A percentile compares a stretch with the other conserved stretches of the same genome.
These are phyloP conservation scores for Caenorhabditis drosophilae DNA, from an alignment of 2,888 invertebrate genomes.

Conservation along the genomic window DNA sequence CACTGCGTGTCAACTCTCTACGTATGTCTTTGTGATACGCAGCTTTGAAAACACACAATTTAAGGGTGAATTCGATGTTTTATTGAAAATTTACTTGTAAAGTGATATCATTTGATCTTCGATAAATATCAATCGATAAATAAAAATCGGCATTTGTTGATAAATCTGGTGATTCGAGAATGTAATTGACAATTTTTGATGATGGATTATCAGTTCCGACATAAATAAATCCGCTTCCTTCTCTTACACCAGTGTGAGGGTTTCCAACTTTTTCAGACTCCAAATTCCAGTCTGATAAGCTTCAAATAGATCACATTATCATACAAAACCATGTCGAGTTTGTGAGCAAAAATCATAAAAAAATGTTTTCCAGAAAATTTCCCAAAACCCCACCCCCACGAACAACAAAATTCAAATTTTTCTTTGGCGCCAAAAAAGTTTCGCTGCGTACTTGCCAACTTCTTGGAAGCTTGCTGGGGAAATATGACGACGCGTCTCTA, in stretches of 20 bases:
- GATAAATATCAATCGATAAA: conserved; percentile 55
- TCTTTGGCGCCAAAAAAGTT: too few relatives aligned
- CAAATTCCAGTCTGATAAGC: conserved; percentile 36
- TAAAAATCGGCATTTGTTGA: conserved; percentile 46
- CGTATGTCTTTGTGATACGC: too few relatives aligned
- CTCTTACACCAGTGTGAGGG: conserved; percentile 46
- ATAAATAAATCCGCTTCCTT: conserved; percentile 52
- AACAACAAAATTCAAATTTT: too few relatives aligned
- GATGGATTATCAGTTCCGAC: conserved; percentile 54
- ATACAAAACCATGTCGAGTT: not conserved
- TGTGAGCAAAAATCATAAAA: too few relatives aligned
- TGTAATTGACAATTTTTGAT: conserved; percentile 45
- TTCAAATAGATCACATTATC: conserved; percentile 8
- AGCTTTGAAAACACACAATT: not conserved
- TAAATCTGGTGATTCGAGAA: conserved; percentile 55
- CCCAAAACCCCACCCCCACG: too few relatives aligned
- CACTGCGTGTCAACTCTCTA: too few relatives aligned
- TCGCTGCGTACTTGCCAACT: too few relatives aligned
- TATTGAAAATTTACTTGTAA: conserved; percentile 38
- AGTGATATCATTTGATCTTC: conserved; percentile 58
- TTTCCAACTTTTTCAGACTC: conserved; percentile 41
- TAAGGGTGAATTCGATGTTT: too few relatives aligned
- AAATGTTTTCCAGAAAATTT: too few relatives aligned
- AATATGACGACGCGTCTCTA: too few relatives aligned
- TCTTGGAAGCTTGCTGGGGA: too few relatives aligned